These are phyloP conservation scores for Spinus pinus DNA, from an alignment of 2,797 vertebrate genomes.

Conservation along the genomic window DNA sequence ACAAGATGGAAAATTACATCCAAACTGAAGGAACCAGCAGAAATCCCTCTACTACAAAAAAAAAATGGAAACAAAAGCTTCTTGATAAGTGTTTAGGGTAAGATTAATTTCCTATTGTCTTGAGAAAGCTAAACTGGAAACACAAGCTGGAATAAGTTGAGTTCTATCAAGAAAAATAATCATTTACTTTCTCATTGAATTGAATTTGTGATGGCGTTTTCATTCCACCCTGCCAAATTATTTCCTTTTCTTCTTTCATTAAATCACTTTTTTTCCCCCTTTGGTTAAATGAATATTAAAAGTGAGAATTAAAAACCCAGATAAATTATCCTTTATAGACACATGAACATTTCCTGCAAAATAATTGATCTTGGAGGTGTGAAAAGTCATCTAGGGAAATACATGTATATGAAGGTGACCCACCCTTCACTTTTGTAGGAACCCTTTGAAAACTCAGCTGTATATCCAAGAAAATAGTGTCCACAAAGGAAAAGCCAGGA, in stretches of 20 bases:
- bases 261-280: neutral
- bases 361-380: neutral
- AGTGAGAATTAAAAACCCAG: neutral
- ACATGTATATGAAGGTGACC: accelerated
- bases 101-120: neutral
- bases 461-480: neutral
- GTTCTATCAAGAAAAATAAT: neutral
- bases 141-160: neutral
- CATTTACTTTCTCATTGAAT: neutral
- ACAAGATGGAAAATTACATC: neutral
- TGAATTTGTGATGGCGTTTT: neutral
- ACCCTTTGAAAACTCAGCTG: neutral
- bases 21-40: neutral
- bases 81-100: neutral
- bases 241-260: neutral
- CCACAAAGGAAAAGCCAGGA: neutral
- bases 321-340: neutral
- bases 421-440: neutral
- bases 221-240: neutral
- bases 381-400: neutral
- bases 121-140: neutral
- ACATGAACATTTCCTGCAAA: neutral
- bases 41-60: neutral
- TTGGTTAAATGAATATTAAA: neutral
- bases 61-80: neutral